Evolutionary conservation across 2,888 invertebrate species (phyloP).

Genomic region (Tetropium fuscum): DNA sequence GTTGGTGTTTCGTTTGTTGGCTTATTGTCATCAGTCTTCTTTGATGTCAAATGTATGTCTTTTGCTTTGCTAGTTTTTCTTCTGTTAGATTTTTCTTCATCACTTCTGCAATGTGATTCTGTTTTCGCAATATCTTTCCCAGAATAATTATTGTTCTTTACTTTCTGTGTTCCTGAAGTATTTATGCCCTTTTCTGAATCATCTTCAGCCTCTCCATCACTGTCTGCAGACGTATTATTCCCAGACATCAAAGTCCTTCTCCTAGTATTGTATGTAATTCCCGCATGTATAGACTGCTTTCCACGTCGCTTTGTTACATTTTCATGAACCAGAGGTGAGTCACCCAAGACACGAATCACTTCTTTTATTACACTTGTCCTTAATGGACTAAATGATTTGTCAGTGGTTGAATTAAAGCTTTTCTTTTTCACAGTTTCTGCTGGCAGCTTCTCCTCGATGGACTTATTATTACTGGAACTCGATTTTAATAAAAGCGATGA

Average conservation of each 20-base stretch:
- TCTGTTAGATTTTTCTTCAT: not conserved
- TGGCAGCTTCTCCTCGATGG: not conserved
- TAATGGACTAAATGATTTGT: constrained; percentile 29
- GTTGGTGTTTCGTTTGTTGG: not conserved
- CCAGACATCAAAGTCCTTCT: not conserved
- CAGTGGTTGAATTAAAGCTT: constrained; percentile 14
- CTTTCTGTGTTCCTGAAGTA: constrained; percentile 3
- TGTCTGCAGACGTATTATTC: constrained; percentile 1
- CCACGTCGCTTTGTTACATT: constrained; percentile 18
- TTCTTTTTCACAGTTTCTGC: constrained; percentile 3
- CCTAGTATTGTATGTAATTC: not conserved
- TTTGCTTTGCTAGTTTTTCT: not conserved
- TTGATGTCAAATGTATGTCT: not conserved
- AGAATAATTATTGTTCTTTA: not conserved
- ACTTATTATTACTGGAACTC: not conserved
- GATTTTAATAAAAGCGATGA: constrained; percentile 22
- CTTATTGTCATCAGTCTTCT: not conserved
- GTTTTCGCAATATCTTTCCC: not conserved
- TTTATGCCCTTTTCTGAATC: not conserved
- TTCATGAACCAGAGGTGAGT: constrained; percentile 5
- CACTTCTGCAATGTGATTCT: not conserved
- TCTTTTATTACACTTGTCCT: constrained; percentile 19
- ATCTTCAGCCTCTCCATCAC: not conserved
- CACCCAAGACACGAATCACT: constrained; percentile 19
- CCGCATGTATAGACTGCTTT: constrained; percentile 1